Evolutionary conservation across 2,888 invertebrate genomes (phyloP), one percentile per base, ranked within the genome.

Genomic region (Deroplatys truncata): DNA sequence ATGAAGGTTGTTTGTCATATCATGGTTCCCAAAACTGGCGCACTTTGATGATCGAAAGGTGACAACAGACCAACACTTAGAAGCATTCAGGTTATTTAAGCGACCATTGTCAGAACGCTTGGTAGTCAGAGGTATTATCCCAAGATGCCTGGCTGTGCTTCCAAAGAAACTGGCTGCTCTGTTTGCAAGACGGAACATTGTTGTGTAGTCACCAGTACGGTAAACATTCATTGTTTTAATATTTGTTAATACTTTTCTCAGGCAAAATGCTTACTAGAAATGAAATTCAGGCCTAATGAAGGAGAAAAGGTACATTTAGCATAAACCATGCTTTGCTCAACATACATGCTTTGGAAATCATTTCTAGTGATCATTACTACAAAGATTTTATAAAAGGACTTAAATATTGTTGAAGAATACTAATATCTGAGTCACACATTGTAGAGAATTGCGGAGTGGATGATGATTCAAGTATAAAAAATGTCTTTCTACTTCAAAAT

Each of bases 21-120:
- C 97, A 1, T 95, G 96, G 92, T 96, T 97, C 92, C 95, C 96
- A 2, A 94, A 94, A 0, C 93, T 97, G 89, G 93, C 95, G 49
- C 96, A 97, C 92, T 93, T 97, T 91, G 97, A 97, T 92, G 97
- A 97, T 92, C 94, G 95, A 89, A 93, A 94, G 84, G 95, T 97
- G n/a, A 96, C 96, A 0, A 93, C 94, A 1, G 95, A 96, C 92
- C 96, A 97, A 92, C 93, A 94, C 31, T 92, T 93, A 5, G 96
- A 97, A 92, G 95, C 97, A 0, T 94, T 94, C 86, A 93, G 96
- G 86, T 93, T 96, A 10, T 96, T 95, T 93, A 95, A 94, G 91
- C 93, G 95, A 90, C 96, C 96, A 0, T 92, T 96, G 15, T 72
- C 20, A 72, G 29, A 72, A 72, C 56, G 56, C 20, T 72, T 72